phyloP scores from a whole-genome alignment of 2,888 invertebrate genomes.

The Drosophila planitibia region DNA sequence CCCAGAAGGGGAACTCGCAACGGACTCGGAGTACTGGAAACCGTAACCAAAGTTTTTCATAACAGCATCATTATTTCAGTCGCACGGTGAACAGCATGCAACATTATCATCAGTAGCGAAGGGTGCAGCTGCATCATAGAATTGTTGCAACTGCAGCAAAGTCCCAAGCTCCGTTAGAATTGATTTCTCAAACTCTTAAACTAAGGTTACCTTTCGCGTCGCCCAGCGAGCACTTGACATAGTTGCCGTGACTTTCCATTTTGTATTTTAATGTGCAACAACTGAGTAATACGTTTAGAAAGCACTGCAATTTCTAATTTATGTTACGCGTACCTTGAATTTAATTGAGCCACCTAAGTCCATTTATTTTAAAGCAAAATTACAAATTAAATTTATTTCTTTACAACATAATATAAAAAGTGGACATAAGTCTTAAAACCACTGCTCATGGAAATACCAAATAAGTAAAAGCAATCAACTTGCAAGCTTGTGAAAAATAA shows the following conservation, averaged over 20 bases:
- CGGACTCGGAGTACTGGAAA: conserved; percentile 35
- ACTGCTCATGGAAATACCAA: not conserved
- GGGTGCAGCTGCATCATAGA: conserved; percentile 17
- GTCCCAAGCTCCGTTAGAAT: conserved; percentile 41
- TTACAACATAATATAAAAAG: not conserved
- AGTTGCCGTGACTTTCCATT: conserved; percentile 45
- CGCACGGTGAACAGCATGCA: conserved; percentile 13
- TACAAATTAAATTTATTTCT: not conserved
- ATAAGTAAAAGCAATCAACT: conserved; percentile 20
- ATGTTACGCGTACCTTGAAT: conserved; percentile 7
- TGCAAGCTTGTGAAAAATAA: conserved; percentile 17
- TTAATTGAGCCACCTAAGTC: not conserved
- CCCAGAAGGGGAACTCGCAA: not conserved
- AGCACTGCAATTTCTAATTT: conserved; percentile 31
- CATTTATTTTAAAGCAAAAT: not conserved
- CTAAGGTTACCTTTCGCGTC: conserved; percentile 16
- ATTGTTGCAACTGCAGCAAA: conserved; percentile 37
- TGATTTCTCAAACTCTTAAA: conserved; percentile 50
- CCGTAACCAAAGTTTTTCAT: conserved; percentile 32
- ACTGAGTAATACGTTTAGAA: conserved; percentile 41
- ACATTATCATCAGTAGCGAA: conserved; percentile 19
- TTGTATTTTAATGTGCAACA: conserved; percentile 52
- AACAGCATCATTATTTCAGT: conserved; percentile 42
- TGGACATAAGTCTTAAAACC: not conserved
- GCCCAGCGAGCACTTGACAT: conserved; percentile 28